Evolutionary conservation across 2,113 vertebrate genomes (phyloP).

Genomic region (Raja brachyura): DNA sequence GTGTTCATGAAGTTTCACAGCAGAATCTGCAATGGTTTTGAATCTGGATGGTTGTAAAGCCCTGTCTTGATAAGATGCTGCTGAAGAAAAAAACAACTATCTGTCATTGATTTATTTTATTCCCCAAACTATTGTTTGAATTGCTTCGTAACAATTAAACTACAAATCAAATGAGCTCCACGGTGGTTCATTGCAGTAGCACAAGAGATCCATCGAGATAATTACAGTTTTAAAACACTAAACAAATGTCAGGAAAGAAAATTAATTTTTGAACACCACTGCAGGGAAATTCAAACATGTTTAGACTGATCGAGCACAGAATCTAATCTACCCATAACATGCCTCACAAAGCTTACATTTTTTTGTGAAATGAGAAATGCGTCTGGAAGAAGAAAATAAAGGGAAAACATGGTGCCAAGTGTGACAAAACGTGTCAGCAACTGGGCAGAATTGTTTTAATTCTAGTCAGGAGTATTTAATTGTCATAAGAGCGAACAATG

Average conservation of each 20-base stretch:
- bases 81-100: background rate
- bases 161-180: background rate
- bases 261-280: background rate
- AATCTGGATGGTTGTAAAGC: background rate
- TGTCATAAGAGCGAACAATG: too few species aligned
- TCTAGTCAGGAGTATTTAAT: too few species aligned
- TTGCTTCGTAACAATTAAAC: background rate
- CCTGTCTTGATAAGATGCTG: background rate
- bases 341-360: background rate
- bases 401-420: too few species aligned
- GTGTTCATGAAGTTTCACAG: background rate
- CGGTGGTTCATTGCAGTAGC: background rate
- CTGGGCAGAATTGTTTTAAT: too few species aligned
- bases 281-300: slow-evolving; percentile 3
- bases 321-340: background rate
- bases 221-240: background rate
- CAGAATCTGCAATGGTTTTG: background rate
- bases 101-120: background rate
- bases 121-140: background rate
- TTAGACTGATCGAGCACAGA: background rate
- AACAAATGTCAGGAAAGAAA: background rate
- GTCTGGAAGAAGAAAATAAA: background rate
- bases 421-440: too few species aligned
- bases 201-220: background rate
- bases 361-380: background rate